Conservation (phyloP, 2,113 vertebrate species). For the Rhabdornis inornatus region DNA sequence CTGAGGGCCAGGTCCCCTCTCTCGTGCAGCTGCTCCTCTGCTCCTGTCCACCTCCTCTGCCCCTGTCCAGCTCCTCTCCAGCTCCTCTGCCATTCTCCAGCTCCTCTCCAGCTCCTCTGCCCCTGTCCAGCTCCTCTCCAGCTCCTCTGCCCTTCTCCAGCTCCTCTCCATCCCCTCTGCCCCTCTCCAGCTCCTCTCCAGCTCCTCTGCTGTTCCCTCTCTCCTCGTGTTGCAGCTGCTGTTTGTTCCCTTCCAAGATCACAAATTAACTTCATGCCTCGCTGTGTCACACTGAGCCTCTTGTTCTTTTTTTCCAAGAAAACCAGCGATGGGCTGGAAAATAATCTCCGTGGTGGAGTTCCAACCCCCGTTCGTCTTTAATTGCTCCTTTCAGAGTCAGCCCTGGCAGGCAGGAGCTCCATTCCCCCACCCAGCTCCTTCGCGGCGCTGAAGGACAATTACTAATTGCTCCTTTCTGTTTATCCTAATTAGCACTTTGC, state of each 20-base stretch:
- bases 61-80: too few species aligned
- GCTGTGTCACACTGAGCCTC: not conserved
- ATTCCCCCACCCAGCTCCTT: not conserved
- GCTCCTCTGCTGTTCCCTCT: too few species aligned
- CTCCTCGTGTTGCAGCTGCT: not conserved
- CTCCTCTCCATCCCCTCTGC: not conserved
- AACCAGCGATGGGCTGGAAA: not conserved
- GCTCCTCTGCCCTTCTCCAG: too few species aligned
- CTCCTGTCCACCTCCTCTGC: not conserved
- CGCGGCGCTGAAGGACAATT: slow-evolving; percentile 16
- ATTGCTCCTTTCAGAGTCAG: slow-evolving; percentile 25
- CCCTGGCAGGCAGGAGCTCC: not conserved
- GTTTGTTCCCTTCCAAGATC: not conserved
- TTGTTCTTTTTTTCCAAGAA: not conserved
- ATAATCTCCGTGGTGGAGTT: not conserved
- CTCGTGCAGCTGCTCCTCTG: not conserved
- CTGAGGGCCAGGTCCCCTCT: accelerated
- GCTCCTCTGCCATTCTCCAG: too few species aligned
- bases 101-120: too few species aligned
- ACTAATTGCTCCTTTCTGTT: slow-evolving; percentile 8
- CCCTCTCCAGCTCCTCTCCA: accelerated
- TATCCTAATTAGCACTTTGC: slow-evolving; percentile 45
- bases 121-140: too few species aligned
- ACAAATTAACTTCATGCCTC: not conserved
- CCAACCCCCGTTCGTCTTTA: not conserved